phyloP scores from a whole-genome alignment of 2,113 vertebrate species.

The Cacatua alba region DNA sequence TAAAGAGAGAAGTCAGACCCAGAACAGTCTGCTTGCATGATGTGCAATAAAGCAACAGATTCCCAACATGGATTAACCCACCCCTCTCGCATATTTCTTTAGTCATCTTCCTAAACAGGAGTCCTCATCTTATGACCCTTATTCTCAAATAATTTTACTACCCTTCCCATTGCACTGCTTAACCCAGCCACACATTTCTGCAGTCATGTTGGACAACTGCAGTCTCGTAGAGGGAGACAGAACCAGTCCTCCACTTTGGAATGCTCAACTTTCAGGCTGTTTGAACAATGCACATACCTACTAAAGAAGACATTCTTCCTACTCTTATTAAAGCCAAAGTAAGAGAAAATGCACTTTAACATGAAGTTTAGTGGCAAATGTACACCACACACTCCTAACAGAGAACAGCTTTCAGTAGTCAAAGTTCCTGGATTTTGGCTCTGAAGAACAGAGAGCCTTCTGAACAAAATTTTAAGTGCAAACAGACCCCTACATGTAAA shows the following conservation, averaged over 20 bases:
- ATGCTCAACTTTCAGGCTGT: neutral
- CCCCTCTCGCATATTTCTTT: neutral
- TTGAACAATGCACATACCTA: accelerated
- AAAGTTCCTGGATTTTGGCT: neutral
- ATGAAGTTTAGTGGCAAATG: neutral
- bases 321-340: neutral
- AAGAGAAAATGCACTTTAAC: neutral
- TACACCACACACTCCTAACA: neutral
- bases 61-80: neutral
- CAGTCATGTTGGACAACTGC: neutral
- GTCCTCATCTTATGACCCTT: neutral
- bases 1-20: neutral
- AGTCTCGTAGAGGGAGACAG: neutral
- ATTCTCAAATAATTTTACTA: neutral
- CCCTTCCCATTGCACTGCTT: neutral
- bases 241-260: neutral
- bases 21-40: neutral
- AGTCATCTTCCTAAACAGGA: neutral
- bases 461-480: neutral
- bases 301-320: neutral
- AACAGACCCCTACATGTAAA: neutral
- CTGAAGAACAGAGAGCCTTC: neutral
- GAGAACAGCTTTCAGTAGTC: neutral
- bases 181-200: neutral
- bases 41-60: neutral